Evolutionary conservation across 2,113 vertebrate species (phyloP).

Genomic region (Cyprinus carpio): DNA sequence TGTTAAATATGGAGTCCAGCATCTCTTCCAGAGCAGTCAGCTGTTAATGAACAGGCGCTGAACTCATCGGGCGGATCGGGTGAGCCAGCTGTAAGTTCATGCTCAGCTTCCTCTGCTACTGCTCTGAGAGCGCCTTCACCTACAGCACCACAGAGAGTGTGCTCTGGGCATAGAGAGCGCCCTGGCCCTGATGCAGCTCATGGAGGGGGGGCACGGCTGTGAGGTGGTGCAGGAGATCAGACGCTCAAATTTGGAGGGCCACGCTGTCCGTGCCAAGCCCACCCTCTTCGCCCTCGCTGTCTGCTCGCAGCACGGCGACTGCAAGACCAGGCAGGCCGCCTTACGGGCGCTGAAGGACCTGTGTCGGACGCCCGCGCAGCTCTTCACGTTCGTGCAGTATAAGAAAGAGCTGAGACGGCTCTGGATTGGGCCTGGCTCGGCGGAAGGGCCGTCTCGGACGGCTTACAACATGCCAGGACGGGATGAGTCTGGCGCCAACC

Average conservation of each 20-base stretch:
- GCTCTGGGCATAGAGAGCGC: constrained; percentile 74
- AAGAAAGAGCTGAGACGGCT: constrained; percentile 92
- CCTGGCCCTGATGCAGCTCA: constrained; percentile 78
- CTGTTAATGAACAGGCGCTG: constrained; percentile 5
- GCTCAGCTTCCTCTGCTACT: constrained; percentile 88
- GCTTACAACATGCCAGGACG: constrained; percentile 90
- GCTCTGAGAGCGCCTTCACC: constrained; percentile 79
- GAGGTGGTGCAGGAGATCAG: constrained; percentile 89
- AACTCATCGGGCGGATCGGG: constrained; percentile 71
- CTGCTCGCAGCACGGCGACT: constrained; percentile 88
- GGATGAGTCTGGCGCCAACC: constrained; percentile 83
- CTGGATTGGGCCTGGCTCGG: constrained; percentile 93
- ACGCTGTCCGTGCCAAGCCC: constrained; percentile 76
- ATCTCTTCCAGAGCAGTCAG: constrained; percentile 8
- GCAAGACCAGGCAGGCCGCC: constrained; percentile 85
- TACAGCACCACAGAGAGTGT: constrained; percentile 81
- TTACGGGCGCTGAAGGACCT: constrained; percentile 87
- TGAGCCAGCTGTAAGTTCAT: constrained; percentile 79
- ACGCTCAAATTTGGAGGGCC: constrained; percentile 78
- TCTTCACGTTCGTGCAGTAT: constrained; percentile 91
- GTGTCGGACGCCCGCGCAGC: constrained; percentile 82
- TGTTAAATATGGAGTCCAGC: constrained; percentile 40
- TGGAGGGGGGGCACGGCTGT: constrained; percentile 84
- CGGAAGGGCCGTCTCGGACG: constrained; percentile 91
- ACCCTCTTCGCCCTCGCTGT: constrained; percentile 86